Conservation (phyloP, 2,113 vertebrate genomes). For the Chloropsis cyanopogon region DNA sequence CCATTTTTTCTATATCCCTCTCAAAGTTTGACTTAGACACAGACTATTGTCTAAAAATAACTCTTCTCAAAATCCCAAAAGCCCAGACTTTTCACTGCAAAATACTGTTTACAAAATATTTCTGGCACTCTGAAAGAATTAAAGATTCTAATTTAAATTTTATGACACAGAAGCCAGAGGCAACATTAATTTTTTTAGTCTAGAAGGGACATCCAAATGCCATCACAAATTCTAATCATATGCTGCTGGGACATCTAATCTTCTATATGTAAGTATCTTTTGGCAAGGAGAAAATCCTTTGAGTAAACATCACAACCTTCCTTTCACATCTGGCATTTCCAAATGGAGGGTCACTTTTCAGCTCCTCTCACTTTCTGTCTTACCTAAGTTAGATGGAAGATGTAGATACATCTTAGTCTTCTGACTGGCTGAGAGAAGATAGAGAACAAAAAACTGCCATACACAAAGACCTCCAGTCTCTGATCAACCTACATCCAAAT, state of each 20-base stretch:
- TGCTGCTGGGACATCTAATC: neutral
- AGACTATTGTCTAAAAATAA: neutral
- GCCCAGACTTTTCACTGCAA: neutral
- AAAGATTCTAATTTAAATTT: slow-evolving; percentile 12
- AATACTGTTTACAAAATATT: neutral
- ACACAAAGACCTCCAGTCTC: neutral
- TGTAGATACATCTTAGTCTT: neutral
- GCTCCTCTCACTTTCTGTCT: neutral
- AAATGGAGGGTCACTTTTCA: neutral
- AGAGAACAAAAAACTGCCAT: neutral
- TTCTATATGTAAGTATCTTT: neutral
- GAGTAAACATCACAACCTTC: neutral
- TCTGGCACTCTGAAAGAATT: neutral
- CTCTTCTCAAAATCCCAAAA: neutral
- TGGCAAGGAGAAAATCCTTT: slow-evolving; percentile 13
- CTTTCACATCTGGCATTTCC: neutral
- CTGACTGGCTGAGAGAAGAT: neutral
- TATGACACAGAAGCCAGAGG: slow-evolving; percentile 1
- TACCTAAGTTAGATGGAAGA: neutral
- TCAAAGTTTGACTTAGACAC: neutral
- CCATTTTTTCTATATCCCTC: neutral
- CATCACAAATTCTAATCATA: slow-evolving; percentile 21
- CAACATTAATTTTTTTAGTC: neutral
- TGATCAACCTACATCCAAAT: rapidly evolving
- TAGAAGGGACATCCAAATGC: neutral